Base-by-base conservation (phyloP, 2,113 vertebrate genomes). In the Cheirogaleus medius region DNA sequence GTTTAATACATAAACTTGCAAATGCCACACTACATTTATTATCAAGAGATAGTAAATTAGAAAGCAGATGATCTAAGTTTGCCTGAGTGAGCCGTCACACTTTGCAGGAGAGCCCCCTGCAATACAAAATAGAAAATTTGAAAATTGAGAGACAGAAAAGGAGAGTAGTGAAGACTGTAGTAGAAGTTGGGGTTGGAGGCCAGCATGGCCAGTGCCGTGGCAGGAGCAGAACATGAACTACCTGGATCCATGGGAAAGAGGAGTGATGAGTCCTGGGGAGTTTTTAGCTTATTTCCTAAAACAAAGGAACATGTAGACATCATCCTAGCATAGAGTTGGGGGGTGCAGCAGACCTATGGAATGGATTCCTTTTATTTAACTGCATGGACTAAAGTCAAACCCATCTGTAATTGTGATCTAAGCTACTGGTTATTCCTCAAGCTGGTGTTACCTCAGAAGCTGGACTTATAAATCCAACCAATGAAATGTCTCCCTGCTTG, bases 171-270 rank as follows among this genome's bases (percentile, higher is more conserved):
- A 63, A 20, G 42, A 6, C 42, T 64, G 56, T n/a, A 18, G 20
- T 37, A n/a, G 18, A 89, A 44, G 9, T 32, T 5, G 4, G 1
- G 3, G 15, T 12, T 23, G 14, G 23, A 13, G 58, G 11, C 42
- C 87, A 64, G 12, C 17, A 25, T n/a, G 14, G 5, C 32, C 54
- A 76, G 13, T 34, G 29, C 12, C 9, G 7, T 0, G 0, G 18
- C 12, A 44, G 52, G 8, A 58, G 12, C 27, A 32, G 10, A 37
- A 37, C 11, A 18, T 27, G 21, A 63, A 13, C 66, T 29, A 15
- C 20, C 29, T 60, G 39, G 34, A 56, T 27, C 52, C 68, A 42
- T 20, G 11, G 10, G 8, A 73, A 87, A 73, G 8, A 42, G 10
- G 6, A 25, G 34, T 37, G 20, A 10, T 37, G 18, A 37, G 47